Conservation (phyloP, 2,888 invertebrate genomes). For the Stenurella melanura region DNA sequence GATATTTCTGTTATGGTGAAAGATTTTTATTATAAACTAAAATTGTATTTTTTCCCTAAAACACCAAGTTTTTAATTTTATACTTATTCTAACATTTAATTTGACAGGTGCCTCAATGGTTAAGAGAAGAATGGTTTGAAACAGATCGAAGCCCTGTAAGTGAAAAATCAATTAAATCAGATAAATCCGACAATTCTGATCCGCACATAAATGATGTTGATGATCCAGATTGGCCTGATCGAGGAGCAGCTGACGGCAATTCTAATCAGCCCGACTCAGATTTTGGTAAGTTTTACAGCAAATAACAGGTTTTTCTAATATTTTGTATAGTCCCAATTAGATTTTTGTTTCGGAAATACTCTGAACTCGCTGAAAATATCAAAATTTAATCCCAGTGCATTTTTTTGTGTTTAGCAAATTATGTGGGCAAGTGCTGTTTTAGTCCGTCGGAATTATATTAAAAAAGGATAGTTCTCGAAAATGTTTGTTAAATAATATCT, state of each 20-base stretch:
- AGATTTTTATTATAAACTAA: background rate
- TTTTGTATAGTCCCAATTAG: no score
- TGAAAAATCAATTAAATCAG: conserved; percentile 69
- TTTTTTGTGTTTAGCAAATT: no score
- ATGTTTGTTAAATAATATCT: no score
- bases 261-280: conserved; percentile 92
- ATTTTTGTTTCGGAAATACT: no score
- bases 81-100: background rate
- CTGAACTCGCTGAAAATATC: no score
- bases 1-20: background rate
- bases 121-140: conserved; percentile 79
- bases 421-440: no score
- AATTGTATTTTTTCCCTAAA: no score
- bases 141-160: conserved; percentile 69
- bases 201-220: conserved; percentile 74
- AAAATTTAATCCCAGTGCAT: no score
- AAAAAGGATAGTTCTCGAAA: no score
- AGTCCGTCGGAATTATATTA: no score
- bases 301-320: background rate
- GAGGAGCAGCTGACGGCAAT: conserved; percentile 88
- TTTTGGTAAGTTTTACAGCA: conserved; percentile 77
- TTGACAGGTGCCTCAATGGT: conserved; percentile 83
- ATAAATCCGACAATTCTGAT: conserved; percentile 74
- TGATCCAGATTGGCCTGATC: conserved; percentile 82
- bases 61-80: background rate